Evolutionary conservation across 2,888 invertebrate genomes (phyloP), one percentile per base, ranked within the genome.

Genomic region (Synergus gifuensis): DNA sequence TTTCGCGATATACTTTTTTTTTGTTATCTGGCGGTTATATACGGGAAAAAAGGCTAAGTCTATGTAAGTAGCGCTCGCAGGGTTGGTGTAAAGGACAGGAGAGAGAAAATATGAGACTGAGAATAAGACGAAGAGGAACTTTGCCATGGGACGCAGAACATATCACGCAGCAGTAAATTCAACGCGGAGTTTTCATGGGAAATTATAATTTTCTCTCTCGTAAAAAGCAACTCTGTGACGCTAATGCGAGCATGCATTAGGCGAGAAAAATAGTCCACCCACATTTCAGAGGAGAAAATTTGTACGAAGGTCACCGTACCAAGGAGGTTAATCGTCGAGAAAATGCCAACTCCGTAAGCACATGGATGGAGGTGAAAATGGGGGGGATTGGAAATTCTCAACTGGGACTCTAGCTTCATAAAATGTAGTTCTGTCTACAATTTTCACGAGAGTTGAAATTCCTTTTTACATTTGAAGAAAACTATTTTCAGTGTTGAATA

Each of bases 161-260:
- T 80, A 81, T 81, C 82, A 81, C 60, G 44, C 54, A 54, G 80
- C 76, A 76, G 79, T 82, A 84, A 85, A 84, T 85, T 84, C 78
- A n/a, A 78, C 77, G 79, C 73, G 54, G 77, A 79, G 78, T 73
- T 82, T 84, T 82, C 81, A 81, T 78, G 78, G 81, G 78, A 85
- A 85, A 84, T 84, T 82, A 84, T 84, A 84, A 84, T 85, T 85
- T 84, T 85, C 83, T 42, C 78, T 76, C 81, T 81, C 82, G 81
- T 67, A 63, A 84, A 85, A 79, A 83, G 82, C 76, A 81, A 81
- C 81, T 83, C 76, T 62, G 82, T 81, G 82, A 83, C 84, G 79
- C 83, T 85, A 85, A 86, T 84, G 85, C 83, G 85, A 80, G 81
- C 83, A 78, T 81, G 81, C 85, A 86, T 86, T 85, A 84, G 82